These are phyloP conservation scores for Pseudopleuronectes americanus DNA, from an alignment of 2,797 vertebrate genomes.

Conservation along the genomic window DNA sequence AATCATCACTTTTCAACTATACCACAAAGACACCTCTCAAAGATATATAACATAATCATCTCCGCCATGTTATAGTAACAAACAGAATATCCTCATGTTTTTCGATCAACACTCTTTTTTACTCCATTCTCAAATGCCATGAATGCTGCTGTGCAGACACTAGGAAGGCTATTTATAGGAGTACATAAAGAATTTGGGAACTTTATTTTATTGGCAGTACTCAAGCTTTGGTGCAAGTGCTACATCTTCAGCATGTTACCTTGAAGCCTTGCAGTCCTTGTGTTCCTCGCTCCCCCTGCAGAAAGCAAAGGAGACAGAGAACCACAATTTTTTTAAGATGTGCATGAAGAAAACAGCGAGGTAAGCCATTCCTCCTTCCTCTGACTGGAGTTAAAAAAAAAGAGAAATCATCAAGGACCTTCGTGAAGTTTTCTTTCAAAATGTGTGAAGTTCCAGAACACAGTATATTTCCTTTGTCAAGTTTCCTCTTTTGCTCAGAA, in stretches of 20 bases:
- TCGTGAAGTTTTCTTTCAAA: constrained; percentile 34
- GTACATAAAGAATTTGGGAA: constrained; percentile 13
- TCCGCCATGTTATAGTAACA: background rate
- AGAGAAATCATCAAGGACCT: constrained; percentile 12
- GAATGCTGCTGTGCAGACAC: constrained; percentile 5
- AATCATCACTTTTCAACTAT: constrained; percentile 3
- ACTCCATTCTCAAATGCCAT: constrained; percentile 6
- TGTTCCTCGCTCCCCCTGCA: constrained; percentile 86
- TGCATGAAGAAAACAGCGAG: constrained; percentile 31
- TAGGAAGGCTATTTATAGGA: background rate
- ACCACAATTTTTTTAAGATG: constrained; percentile 32
- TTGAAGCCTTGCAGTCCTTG: constrained; percentile 87
- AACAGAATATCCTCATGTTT: background rate
- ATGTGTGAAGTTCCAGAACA: constrained; percentile 49
- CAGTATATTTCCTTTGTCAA: constrained; percentile 27
- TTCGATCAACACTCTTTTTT: constrained; percentile 15
- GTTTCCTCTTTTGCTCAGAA: constrained; percentile 20
- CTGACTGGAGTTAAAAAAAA: constrained; percentile 2
- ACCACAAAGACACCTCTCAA: constrained; percentile 12
- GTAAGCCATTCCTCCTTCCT: constrained; percentile 18
- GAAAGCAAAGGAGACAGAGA: constrained; percentile 45
- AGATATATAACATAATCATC: background rate
- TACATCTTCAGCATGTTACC: constrained; percentile 78
- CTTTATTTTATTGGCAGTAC: constrained; percentile 16
- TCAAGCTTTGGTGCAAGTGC: constrained; percentile 33